Conservation (phyloP, 2,888 invertebrate species). For the Reticulitermes lucifugus region DNA sequence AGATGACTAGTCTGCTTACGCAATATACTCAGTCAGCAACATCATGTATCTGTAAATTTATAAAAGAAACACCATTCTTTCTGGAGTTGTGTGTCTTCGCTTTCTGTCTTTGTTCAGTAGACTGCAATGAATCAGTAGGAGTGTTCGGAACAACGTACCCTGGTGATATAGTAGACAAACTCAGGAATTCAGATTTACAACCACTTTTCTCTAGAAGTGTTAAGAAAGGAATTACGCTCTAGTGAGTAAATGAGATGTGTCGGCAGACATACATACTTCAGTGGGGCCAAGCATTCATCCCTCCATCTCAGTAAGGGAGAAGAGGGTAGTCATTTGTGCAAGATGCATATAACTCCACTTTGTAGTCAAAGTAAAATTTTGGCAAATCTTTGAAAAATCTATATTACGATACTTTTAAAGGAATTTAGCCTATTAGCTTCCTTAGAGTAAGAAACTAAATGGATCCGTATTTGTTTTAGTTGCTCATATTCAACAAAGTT, state of each 20-base stretch:
- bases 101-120: background rate
- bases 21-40: too few relatives aligned
- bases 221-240: slow-evolving; percentile 66
- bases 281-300: background rate
- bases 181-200: slow-evolving; percentile 41
- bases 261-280: slow-evolving; percentile 57
- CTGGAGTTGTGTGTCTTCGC: background rate
- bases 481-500: too few relatives aligned
- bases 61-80: too few relatives aligned
- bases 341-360: background rate
- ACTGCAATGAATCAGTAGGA: background rate
- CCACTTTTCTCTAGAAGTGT: slow-evolving; percentile 61
- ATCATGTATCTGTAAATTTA: too few relatives aligned
- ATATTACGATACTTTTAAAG: too few relatives aligned
- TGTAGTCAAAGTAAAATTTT: too few relatives aligned
- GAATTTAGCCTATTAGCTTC: too few relatives aligned
- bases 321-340: background rate
- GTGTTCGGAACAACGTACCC: background rate
- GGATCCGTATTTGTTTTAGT: too few relatives aligned
- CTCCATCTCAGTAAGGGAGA: background rate
- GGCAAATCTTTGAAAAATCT: too few relatives aligned
- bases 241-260: slow-evolving; percentile 69
- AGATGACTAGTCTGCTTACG: too few relatives aligned
- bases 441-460: too few relatives aligned
- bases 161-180: slow-evolving; percentile 27